phyloP scores from a whole-genome alignment of 2,888 invertebrate species.

The Spilarctia lutea region DNA sequence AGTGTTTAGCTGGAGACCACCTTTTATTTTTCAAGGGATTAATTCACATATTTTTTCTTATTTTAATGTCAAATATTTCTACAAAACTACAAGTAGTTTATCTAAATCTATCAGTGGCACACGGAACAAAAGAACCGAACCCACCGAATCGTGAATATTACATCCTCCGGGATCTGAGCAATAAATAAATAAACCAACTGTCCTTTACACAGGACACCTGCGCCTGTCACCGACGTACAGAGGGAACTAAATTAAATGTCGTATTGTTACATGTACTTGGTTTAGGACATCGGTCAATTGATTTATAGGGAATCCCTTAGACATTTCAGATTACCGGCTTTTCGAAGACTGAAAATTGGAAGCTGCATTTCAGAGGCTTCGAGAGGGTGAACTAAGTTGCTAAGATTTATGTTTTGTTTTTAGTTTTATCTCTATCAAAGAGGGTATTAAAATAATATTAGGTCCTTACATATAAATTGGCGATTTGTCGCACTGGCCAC shows the following conservation, averaged over 20 bases:
- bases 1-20: neutral
- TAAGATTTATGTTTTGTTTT: neutral
- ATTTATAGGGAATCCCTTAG: slow-evolving; percentile 38
- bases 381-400: neutral
- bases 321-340: slow-evolving; percentile 13
- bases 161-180: slow-evolving; percentile 16
- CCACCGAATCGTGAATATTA: slow-evolving; percentile 25
- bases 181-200: slow-evolving; percentile 38
- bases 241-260: slow-evolving; percentile 50
- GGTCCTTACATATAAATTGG: too few relatives aligned
- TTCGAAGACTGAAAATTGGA: slow-evolving; percentile 4
- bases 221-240: slow-evolving; percentile 30
- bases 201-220: slow-evolving; percentile 38
- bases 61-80: neutral
- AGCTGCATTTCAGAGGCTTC: neutral
- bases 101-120: neutral
- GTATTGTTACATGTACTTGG: slow-evolving; percentile 24
- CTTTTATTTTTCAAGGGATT: neutral
- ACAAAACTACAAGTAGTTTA: neutral
- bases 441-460: too few relatives aligned
- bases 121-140: slow-evolving; percentile 8
- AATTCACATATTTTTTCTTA: neutral
- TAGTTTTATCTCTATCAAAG: neutral
- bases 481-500: too few relatives aligned
- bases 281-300: slow-evolving; percentile 42